Evolutionary conservation across 1,140 invertebrate genomes (phyloP), one percentile per base, ranked within the genome.

Genomic region (Listronotus bonariensis): DNA sequence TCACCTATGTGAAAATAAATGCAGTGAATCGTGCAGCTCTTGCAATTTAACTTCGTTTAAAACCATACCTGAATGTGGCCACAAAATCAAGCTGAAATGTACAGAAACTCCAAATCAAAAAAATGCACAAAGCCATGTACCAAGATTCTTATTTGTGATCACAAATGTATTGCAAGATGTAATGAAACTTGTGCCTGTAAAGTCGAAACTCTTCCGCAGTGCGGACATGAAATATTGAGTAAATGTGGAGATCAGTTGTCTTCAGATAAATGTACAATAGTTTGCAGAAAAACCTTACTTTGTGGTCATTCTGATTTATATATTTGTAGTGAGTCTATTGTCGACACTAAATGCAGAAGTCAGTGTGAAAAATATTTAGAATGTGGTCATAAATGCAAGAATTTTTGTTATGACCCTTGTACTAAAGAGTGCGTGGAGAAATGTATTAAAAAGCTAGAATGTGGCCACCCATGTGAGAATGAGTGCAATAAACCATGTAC

Each of bases 31-130:
- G 11, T 48, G 45, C 9, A 20, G 15, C 15, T 2, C 5, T 20
- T 48, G 45, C 18, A 20, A 48, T 6, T 5, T 26, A 26, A 18
- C 10, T 10, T 26, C 45, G 7, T 48, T 9, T 48, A 48, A 48
- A 20, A 48, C 3, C 18, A 48, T 48, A 18, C 45, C 45, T 17
- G 45, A 48, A 48, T 48, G 45, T 26, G 12, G 18, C 10, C 45
- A 48, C 18, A 18, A 48, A 20, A 18, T 48, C 7, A 48, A 48
- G 26, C 9, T 48, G 11, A 15, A 26, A 48, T 48, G 45, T 17
- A 7, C 4, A 10, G 45, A 48, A 26, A 48, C 18, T 48, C 45
- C 45, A 10, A 8, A 18, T 1, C 45, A 26, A 11, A 48, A 20
- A 20, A 20, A 48, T 48, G 45, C 18, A 48, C 1, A 12, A n/a